Evolutionary conservation across 2,888 invertebrate species (phyloP).

Genomic region (Archips xylosteana): DNA sequence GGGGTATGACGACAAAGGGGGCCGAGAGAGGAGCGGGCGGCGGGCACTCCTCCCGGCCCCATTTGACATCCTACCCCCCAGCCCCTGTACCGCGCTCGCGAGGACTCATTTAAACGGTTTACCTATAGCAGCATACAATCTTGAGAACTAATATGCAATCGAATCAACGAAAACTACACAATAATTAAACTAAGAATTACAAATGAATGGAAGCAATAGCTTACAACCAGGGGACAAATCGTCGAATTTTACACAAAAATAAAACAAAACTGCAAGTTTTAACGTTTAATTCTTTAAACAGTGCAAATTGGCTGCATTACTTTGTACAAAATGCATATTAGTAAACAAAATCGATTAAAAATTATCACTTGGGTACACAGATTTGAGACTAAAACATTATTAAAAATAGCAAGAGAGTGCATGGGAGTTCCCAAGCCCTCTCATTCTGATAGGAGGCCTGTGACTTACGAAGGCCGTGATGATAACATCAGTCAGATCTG

Average conservation of each 20-base stretch:
- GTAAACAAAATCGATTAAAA: slow-evolving; percentile 37
- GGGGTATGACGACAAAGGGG: too few species aligned
- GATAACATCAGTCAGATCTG: too few species aligned
- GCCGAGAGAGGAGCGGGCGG: too few species aligned
- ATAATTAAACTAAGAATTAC: background rate
- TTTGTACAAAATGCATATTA: slow-evolving; percentile 37
- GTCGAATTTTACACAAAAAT: slow-evolving; percentile 3
- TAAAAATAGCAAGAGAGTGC: too few species aligned
- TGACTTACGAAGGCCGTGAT: too few species aligned
- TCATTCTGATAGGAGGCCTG: too few species aligned
- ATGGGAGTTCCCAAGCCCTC: too few species aligned
- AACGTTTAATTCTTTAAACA: slow-evolving; percentile 40
- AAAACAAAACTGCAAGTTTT: slow-evolving; percentile 35
- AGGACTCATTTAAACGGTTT: too few species aligned
- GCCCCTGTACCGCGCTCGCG: too few species aligned
- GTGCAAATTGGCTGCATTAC: slow-evolving; percentile 34
- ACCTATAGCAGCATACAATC: background rate
- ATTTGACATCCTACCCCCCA: too few species aligned
- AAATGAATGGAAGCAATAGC: background rate
- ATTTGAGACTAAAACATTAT: background rate
- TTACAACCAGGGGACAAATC: background rate
- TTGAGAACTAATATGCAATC: slow-evolving; percentile 11
- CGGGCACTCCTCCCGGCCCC: too few species aligned
- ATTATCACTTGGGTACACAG: slow-evolving; percentile 24
- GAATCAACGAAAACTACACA: background rate